phyloP scores from a whole-genome alignment of 92 coral and sea anemone species.

The Porites rus region DNA sequence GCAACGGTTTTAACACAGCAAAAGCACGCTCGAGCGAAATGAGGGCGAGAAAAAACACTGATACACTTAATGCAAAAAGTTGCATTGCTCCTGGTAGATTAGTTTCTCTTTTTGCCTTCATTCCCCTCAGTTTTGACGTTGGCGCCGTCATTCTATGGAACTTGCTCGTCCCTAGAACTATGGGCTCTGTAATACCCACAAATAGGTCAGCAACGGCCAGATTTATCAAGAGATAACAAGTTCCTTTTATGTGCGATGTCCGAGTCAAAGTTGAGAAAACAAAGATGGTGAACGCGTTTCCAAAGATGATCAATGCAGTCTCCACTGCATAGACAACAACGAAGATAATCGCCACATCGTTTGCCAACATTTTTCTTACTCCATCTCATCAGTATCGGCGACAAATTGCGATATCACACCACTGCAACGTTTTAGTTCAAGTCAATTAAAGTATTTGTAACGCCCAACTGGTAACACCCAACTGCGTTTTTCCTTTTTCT shows the following conservation, averaged over 20 bases:
- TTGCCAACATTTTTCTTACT: not conserved
- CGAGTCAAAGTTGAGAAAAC: not conserved
- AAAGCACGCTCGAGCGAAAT: conserved; percentile 3
- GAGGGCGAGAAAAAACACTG: conserved; percentile 3
- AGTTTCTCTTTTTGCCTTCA: too few species aligned
- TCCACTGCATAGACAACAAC: not conserved
- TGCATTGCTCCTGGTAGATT: not conserved
- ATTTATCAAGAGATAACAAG: conserved; percentile 9
- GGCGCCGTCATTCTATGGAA: too few species aligned
- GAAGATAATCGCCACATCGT: not conserved
- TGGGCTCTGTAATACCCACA: conserved; percentile 9
- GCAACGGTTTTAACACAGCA: conserved; percentile 3
- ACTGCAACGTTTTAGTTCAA: too few species aligned
- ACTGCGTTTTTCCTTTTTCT: too few species aligned
- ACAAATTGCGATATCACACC: too few species aligned
- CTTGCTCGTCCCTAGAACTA: not conserved
- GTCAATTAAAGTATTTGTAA: too few species aligned
- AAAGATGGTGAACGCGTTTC: not conserved
- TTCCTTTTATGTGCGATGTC: not conserved
- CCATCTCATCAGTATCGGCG: too few species aligned
- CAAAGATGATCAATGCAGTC: not conserved
- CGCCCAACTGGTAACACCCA: too few species aligned
- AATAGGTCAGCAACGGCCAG: conserved; percentile 17
- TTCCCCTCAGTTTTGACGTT: too few species aligned
- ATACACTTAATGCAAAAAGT: not conserved